These are phyloP conservation scores for Scaptomyza flava DNA, from an alignment of 2,888 invertebrate species.

Conservation along the genomic window DNA sequence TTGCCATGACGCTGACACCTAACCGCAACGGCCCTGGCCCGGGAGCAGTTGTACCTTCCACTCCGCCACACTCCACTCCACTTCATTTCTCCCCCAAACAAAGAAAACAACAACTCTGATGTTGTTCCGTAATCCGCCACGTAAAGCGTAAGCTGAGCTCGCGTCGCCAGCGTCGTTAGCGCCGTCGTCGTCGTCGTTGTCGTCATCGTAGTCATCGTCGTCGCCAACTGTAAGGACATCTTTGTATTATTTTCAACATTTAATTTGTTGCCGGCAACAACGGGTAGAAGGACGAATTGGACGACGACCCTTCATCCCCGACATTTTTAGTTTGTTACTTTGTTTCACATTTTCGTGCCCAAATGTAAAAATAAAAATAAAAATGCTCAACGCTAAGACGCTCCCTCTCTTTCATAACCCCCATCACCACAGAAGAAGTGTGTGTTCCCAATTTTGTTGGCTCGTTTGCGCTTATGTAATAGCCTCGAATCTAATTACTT, in stretches of 20 bases:
- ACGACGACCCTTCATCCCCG: constrained; percentile 37
- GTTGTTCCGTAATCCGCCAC: constrained; percentile 59
- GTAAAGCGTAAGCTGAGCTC: constrained; percentile 74
- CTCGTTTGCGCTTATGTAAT: constrained; percentile 75
- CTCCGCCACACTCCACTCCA: constrained; percentile 3
- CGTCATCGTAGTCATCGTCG: background rate
- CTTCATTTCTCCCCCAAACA: background rate
- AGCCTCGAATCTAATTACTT: constrained; percentile 81
- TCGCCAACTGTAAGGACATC: constrained; percentile 70
- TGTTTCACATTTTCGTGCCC: constrained; percentile 70
- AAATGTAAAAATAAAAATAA: constrained; percentile 60
- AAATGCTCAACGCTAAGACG: constrained; percentile 14
- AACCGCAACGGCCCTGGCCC: constrained; percentile 3
- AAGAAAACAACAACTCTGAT: constrained; percentile 21
- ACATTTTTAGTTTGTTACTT: constrained; percentile 46
- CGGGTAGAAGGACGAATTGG: constrained; percentile 45
- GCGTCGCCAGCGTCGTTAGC: constrained; percentile 54
- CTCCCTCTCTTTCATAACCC: background rate
- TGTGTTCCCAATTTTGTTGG: constrained; percentile 49
- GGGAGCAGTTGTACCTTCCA: constrained; percentile 28
- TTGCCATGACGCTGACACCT: constrained; percentile 66
- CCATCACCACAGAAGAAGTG: background rate
- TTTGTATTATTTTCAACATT: constrained; percentile 80
- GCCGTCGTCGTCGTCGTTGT: constrained; percentile 31
- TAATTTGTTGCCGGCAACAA: constrained; percentile 78